These are phyloP conservation scores for Cryptosula pallasiana DNA, from an alignment of 2,888 invertebrate species.

Conservation along the genomic window DNA sequence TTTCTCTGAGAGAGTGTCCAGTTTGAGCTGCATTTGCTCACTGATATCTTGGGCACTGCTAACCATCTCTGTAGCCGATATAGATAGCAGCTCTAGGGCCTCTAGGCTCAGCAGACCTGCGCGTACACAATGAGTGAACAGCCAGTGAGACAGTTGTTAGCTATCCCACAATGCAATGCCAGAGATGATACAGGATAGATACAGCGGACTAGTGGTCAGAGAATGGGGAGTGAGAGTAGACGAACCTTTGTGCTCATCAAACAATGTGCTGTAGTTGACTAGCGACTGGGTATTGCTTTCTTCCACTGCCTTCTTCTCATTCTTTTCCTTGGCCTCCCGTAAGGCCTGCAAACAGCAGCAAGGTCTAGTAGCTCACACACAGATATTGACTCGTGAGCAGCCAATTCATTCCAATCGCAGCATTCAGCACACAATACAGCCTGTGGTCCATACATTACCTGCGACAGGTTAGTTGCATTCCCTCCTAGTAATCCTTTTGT, in stretches of 20 bases:
- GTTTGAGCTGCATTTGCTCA: not conserved
- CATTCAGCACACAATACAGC: too few relatives aligned
- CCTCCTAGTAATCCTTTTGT: constrained; percentile 63
- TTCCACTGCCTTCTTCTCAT: constrained; percentile 59
- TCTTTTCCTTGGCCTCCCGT: constrained; percentile 63
- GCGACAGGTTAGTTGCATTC: constrained; percentile 48
- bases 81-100: constrained; percentile 83
- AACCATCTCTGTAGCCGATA: not conserved
- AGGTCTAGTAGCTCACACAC: too few relatives aligned
- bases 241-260: constrained; percentile 78
- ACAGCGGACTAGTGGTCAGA: too few relatives aligned
- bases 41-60: not conserved
- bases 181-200: too few relatives aligned
- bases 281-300: constrained; percentile 58
- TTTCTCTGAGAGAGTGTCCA: not conserved
- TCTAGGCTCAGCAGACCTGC: constrained; percentile 72
- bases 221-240: too few relatives aligned
- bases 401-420: too few relatives aligned
- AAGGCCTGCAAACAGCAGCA: constrained; percentile 53
- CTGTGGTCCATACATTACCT: constrained; percentile 32
- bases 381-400: too few relatives aligned
- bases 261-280: constrained; percentile 62
- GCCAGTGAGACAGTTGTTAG: too few relatives aligned
- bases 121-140: too few relatives aligned
- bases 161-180: too few relatives aligned